Base-by-base conservation (phyloP, 2,113 vertebrate genomes). In the Ctenomys sociabilis region DNA sequence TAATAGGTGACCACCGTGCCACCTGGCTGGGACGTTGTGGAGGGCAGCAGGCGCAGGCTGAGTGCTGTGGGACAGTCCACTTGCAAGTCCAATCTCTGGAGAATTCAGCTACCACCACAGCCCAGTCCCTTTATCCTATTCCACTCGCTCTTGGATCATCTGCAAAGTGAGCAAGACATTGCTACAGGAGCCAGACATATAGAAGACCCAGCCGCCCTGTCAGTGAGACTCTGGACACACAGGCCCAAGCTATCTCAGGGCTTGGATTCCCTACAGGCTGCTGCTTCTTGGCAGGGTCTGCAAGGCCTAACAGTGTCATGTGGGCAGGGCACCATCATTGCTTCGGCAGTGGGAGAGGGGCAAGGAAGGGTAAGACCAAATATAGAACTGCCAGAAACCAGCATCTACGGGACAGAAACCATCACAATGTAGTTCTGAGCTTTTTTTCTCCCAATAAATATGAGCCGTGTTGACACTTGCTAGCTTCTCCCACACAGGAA, bases 1-100 rank as follows among this genome's bases (percentile, higher is more conserved):
- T 14, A 3, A 0, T 12, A 26, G 6, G 37, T n/a, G 35, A 13
- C n/a, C 26, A 7, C 7, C 1, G 0, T 1, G 63, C 68, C 30
- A 3, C 32, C 3, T n/a, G 75, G 49, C 45, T 21, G 5, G 54
- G 54, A 19, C 3, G 14, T 32, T 72, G 14, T 3, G 0, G 30
- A 30, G 32, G 5, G n/a, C 24, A 22, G 32, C 28, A 13, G 22
- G 7, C 1, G 14, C 12, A 14, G 1, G 45, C 90, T 17, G 35
- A 43, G 64, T 16, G 35, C 57, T 13, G 17, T 24, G 35, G 35
- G 14, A 6, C 9, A 2, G n/a, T 5, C 13, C 68, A 4, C 37
- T 59, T 45, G 54, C 35, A 86, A n/a, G 14, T 21, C 26, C 72
- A 17, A 3, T 7, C 37, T 43, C 40, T 7, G 54, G 59, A 54